These are phyloP conservation scores for Pelvicachromis taeniatus DNA, from an alignment of 2,113 vertebrate genomes.

Conservation along the genomic window DNA sequence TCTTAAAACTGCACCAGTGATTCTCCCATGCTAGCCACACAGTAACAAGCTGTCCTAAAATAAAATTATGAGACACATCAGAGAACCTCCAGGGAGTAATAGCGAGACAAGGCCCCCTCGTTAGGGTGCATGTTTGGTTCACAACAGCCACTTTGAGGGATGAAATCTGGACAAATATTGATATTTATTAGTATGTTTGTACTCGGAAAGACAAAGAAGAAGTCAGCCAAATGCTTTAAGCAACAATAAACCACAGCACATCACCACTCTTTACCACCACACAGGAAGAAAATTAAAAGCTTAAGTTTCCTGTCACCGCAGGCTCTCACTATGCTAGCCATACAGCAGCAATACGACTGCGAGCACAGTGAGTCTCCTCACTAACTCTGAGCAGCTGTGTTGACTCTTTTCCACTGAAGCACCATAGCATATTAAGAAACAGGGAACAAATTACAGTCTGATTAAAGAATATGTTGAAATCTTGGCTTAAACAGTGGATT, in stretches of 20 bases:
- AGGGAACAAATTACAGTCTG: background rate
- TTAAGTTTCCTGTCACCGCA: background rate
- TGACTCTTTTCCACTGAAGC: background rate
- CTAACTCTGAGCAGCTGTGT: background rate
- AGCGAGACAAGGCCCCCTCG: background rate
- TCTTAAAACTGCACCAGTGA: background rate
- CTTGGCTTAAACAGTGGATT: background rate
- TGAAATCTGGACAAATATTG: background rate
- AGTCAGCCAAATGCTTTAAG: background rate
- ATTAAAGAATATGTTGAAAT: background rate
- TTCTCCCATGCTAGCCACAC: background rate
- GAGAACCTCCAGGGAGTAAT: background rate
- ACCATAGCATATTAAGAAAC: background rate
- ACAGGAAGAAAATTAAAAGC: background rate
- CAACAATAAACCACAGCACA: background rate
- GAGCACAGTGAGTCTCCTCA: background rate
- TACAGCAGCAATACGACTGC: background rate
- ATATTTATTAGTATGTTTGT: background rate
- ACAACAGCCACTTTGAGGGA: background rate
- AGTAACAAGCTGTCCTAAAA: constrained; percentile 6
- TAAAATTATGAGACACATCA: background rate
- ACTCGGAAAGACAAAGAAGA: background rate
- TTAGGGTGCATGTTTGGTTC: background rate
- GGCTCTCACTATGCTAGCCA: background rate
- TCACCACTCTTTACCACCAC: background rate